Percentiles rank a stretch among this genome's conserved stretches.
phyloP scores from a whole-genome alignment of 30 jellyfish, hydroid and myxozoan species.

The Euphysa ruthae region DNA sequence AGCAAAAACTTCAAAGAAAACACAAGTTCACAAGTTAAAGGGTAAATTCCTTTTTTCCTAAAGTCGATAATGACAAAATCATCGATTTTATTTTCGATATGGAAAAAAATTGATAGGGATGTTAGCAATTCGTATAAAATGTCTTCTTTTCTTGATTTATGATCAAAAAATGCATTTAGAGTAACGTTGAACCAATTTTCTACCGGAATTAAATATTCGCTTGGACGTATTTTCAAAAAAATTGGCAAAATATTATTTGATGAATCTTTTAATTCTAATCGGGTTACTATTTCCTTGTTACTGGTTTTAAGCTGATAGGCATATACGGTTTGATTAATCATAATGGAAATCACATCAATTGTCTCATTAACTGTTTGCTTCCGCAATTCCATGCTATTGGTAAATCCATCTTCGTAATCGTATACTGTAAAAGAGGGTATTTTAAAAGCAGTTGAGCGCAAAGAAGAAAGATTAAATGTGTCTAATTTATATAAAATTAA shows the following conservation, averaged over 20 bases:
- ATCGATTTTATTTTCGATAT: neutral
- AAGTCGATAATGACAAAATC: neutral
- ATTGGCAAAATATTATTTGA: neutral
- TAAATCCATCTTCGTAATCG: constrained; percentile 32
- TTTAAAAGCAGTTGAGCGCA: neutral
- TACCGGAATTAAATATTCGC: neutral
- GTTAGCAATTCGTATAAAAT: neutral
- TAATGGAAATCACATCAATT: neutral
- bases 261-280: neutral
- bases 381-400: neutral
- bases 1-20: neutral
- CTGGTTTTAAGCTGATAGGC: neutral
- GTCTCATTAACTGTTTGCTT: neutral
- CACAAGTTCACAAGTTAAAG: neutral
- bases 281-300: neutral
- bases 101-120: neutral
- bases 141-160: neutral
- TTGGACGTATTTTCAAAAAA: neutral
- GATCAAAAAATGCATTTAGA: neutral
- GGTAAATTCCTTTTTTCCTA: neutral
- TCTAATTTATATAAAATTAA: neutral
- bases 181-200: neutral
- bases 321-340: neutral
- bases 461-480: neutral
- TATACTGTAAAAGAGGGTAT: constrained; percentile 6